Percentiles rank a stretch among this genome's conserved stretches.
phyloP scores from a whole-genome alignment of 2,797 vertebrate species.

The Argentina silus region DNA sequence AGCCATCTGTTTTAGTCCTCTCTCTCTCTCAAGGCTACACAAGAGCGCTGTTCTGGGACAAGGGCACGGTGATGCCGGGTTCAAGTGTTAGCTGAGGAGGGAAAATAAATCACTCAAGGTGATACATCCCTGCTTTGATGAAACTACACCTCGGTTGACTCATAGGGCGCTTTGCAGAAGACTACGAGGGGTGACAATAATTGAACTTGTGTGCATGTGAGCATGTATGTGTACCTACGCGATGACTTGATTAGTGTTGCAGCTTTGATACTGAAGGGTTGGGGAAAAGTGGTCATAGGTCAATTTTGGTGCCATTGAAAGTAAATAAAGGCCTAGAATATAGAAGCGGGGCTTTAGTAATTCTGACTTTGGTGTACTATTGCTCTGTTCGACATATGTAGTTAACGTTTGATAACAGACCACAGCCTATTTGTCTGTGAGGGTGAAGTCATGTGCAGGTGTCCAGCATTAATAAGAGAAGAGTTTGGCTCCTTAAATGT shows the following conservation, averaged over 20 bases:
- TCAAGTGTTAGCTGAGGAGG: constrained; percentile 50
- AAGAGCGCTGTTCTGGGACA: constrained; percentile 36
- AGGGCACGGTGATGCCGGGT: constrained; percentile 43
- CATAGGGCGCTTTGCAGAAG: constrained; percentile 4
- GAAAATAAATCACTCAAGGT: constrained; percentile 50
- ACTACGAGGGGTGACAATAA: constrained; percentile 40
- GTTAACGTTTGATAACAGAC: too few species aligned
- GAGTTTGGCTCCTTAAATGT: too few species aligned
- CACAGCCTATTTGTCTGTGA: too few species aligned
- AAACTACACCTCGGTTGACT: constrained; percentile 23
- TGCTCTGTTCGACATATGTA: too few species aligned
- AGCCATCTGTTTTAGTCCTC: constrained; percentile 58
- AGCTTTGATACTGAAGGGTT: too few species aligned
- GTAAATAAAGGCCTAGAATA: too few species aligned
- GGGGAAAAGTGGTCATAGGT: too few species aligned
- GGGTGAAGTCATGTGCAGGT: too few species aligned
- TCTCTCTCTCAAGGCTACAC: constrained; percentile 35
- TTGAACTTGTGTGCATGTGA: background rate
- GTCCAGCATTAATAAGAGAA: too few species aligned
- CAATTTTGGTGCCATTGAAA: too few species aligned
- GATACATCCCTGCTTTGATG: constrained; percentile 46
- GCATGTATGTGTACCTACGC: constrained; percentile 23
- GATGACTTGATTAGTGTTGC: constrained; percentile 41
- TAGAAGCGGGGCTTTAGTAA: too few species aligned
- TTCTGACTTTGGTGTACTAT: too few species aligned